These are phyloP conservation scores for Poecilia velifera DNA, from an alignment of 2,797 vertebrate genomes.

Conservation along the genomic window DNA sequence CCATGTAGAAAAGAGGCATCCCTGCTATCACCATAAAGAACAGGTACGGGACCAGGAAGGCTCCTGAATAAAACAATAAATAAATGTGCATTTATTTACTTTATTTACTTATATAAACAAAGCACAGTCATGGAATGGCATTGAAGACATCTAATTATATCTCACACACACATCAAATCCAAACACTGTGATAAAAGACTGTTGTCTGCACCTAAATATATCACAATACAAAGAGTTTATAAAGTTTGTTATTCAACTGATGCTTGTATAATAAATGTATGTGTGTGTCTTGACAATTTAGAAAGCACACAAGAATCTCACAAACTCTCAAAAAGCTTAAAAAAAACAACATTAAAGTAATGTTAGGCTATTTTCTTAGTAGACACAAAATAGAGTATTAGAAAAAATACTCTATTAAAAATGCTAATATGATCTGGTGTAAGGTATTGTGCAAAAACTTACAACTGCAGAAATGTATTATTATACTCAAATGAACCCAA, in stretches of 20 bases:
- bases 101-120: no score
- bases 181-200: not conserved
- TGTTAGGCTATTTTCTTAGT: not conserved
- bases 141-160: not conserved
- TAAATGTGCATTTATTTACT: not conserved
- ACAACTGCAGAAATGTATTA: not conserved
- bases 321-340: no score
- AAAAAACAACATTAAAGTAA: no score
- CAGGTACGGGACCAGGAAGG: slow-evolving; percentile 90
- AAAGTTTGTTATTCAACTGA: not conserved
- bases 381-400: not conserved
- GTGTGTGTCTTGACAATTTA: not conserved
- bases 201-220: not conserved
- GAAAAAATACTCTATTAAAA: not conserved
- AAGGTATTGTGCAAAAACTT: not conserved
- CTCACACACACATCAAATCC: not conserved
- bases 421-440: not conserved
- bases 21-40: slow-evolving; percentile 94
- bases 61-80: slow-evolving; percentile 75
- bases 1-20: slow-evolving; percentile 95
- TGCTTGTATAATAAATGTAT: not conserved
- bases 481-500: not conserved
- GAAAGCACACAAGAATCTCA: not conserved
- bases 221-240: not conserved
- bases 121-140: not conserved